Base-by-base conservation (phyloP, 2,797 vertebrate species). In the Rhinatrema bivittatum region DNA sequence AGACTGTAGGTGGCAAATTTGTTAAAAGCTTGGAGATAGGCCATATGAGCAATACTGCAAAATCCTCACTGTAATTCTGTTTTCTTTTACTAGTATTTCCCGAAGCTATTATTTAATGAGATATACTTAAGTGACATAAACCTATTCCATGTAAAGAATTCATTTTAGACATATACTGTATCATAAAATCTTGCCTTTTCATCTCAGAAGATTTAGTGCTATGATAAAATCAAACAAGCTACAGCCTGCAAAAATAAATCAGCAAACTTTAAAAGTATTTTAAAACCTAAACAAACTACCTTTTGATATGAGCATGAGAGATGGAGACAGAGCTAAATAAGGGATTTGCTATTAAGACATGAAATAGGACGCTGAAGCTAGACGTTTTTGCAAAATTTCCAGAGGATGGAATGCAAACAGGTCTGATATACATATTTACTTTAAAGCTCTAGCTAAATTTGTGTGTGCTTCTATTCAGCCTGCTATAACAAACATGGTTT, bases 281-380 rank as follows among this genome's bases (percentile, higher is more conserved):
- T 21, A 36, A 20, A 54, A 47, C 53, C 35, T 46, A 49, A 68
- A 57, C 17, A 48, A 53, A 56, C 46, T 22, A 42, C 32, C 44
- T 21, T 22, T 29, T 22, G 35, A 33, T 20, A 34, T 21, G 36
- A 24, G 33, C 16, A 13, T n/a, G 20, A 24, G 20, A 29, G 21
- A 54, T 9, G 45, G 39, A 50, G 18, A 23, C n/a, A n/a, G n/a
- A n/a, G n/a, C n/a, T n/a, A n/a, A n/a, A n/a, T n/a, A n/a, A n/a
- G n/a, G n/a, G n/a, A n/a, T n/a, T n/a, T n/a, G n/a, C n/a, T n/a
- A n/a, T n/a, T n/a, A n/a, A n/a, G n/a, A n/a, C n/a, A n/a, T n/a
- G n/a, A n/a, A n/a, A n/a, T n/a, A n/a, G n/a, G 25, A 62, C 49
- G 51, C 50, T 6, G 59, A 39, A 39, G 39, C 27, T 17, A 50